A percentile compares a stretch with the other conserved stretches of the same genome.
phyloP scores from a whole-genome alignment of 2,888 invertebrate genomes.

The Gari tellinella region DNA sequence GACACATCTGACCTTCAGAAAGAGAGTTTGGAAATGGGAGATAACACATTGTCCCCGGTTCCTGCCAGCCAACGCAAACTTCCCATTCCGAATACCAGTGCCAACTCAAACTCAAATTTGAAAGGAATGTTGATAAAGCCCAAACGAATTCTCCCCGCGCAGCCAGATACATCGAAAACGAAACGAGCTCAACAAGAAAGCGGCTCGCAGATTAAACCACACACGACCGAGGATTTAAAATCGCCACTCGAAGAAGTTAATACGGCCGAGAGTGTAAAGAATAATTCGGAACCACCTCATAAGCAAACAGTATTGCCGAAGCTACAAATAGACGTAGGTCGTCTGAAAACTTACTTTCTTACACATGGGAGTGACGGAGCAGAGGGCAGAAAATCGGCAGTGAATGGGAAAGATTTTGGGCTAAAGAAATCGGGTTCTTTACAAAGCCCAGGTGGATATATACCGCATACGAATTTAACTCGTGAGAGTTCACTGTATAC shows the following conservation, averaged over 20 bases:
- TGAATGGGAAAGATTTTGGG: conserved; percentile 20
- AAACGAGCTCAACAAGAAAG: no score
- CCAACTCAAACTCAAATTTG: conserved; percentile 49
- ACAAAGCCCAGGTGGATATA: neutral
- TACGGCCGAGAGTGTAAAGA: conserved; percentile 16
- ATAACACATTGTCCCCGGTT: conserved; percentile 5
- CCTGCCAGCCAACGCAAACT: conserved; percentile 47
- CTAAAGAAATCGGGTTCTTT: conserved; percentile 35
- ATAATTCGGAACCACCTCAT: conserved; percentile 12
- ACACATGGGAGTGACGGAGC: conserved; percentile 13
- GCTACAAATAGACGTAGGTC: conserved; percentile 47
- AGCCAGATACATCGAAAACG: conserved; percentile 26
- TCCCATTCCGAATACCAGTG: conserved; percentile 39
- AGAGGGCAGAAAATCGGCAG: neutral
- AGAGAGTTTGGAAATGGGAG: no score
- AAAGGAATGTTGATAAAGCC: conserved; percentile 61
- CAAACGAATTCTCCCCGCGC: conserved; percentile 58
- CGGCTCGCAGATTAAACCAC: neutral
- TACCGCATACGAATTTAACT: conserved; percentile 2
- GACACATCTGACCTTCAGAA: no score
- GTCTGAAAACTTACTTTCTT: conserved; percentile 48
- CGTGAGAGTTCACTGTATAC: neutral
- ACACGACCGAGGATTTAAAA: neutral
- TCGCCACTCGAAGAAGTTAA: conserved; percentile 4
- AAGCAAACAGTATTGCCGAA: conserved; percentile 31